These are phyloP conservation scores for Apeltes quadracus DNA, from an alignment of 2,113 vertebrate species.

Conservation along the genomic window DNA sequence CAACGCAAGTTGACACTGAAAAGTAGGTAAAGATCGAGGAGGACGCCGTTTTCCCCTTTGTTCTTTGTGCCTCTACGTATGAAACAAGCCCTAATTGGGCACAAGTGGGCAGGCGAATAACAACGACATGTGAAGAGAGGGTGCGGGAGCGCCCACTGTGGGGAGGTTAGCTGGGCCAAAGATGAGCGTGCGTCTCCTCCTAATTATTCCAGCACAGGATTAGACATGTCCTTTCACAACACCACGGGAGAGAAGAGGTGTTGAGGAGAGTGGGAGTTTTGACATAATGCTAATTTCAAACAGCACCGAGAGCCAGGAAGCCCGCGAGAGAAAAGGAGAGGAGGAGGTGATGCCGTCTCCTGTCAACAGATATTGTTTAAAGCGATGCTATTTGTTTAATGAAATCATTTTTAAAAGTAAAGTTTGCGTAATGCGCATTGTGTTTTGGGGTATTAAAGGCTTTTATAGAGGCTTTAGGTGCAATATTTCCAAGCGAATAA, in stretches of 20 bases:
- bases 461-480: conserved; percentile 21
- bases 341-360: background rate
- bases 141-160: conserved; percentile 28
- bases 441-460: background rate
- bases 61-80: too few species aligned
- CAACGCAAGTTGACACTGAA: conserved; percentile 11
- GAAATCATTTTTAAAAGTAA: background rate
- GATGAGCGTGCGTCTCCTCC: conserved; percentile 50
- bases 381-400: conserved; percentile 14
- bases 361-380: conserved; percentile 1
- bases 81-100: conserved; percentile 37
- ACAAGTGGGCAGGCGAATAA: conserved; percentile 42
- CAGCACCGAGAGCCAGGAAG: conserved; percentile 27
- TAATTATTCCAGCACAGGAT: conserved; percentile 58
- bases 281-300: conserved; percentile 55
- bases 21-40: conserved; percentile 4
- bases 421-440: conserved; percentile 11
- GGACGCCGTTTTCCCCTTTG: background rate
- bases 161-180: conserved; percentile 52
- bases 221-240: conserved; percentile 43
- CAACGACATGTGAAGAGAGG: conserved; percentile 16
- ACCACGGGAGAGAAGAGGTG: conserved; percentile 44
- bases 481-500: conserved; percentile 37
- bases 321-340: conserved; percentile 4
- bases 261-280: conserved; percentile 54